phyloP scores from a whole-genome alignment of 2,797 vertebrate genomes.

The Lutjanus campechanus region DNA sequence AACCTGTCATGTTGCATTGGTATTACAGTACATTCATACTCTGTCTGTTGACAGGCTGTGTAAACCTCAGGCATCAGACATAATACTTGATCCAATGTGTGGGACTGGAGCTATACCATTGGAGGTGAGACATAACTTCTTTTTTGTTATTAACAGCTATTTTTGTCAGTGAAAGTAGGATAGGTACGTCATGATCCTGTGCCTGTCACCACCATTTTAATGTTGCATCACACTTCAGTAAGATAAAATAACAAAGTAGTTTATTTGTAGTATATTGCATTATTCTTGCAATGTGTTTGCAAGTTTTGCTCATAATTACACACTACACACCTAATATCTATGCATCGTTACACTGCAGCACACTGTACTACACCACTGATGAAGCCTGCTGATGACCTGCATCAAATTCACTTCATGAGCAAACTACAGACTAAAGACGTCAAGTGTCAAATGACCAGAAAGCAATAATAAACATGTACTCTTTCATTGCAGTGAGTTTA shows the following conservation, averaged over 20 bases:
- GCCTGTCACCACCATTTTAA: no score
- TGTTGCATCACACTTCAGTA: no score
- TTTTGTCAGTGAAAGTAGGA: no score
- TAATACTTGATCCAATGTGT: conserved; percentile 98
- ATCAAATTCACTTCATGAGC: background rate
- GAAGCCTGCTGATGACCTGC: background rate
- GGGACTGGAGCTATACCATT: conserved; percentile 96
- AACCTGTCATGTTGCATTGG: background rate
- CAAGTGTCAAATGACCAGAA: background rate
- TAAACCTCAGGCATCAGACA: conserved; percentile 91
- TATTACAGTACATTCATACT: background rate
- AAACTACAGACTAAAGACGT: background rate
- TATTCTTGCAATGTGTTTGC: background rate
- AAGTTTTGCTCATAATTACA: background rate
- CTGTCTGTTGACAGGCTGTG: conserved; percentile 88
- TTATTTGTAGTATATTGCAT: background rate
- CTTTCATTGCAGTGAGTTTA: background rate
- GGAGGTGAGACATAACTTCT: conserved; percentile 87
- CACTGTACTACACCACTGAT: background rate
- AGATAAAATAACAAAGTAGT: no score
- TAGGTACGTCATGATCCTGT: no score
- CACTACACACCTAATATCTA: background rate
- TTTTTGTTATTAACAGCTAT: no score
- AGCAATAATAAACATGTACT: background rate
- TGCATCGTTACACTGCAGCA: background rate